Evolutionary conservation across 53 echinoderm and acorn worm species (phyloP), one percentile per base, ranked within the genome.

Genomic region (Arbacia lixula): DNA sequence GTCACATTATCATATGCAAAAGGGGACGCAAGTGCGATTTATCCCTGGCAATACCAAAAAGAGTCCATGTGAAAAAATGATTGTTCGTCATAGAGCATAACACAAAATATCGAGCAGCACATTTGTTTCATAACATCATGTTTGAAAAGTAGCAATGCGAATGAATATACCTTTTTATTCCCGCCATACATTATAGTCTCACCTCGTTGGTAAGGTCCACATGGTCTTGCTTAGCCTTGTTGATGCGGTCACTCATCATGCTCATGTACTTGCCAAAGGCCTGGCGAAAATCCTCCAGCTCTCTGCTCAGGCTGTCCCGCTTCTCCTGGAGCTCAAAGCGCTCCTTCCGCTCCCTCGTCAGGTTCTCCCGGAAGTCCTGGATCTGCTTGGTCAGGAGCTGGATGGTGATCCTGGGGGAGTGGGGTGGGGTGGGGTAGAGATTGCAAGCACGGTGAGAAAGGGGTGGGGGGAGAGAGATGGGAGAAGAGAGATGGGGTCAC

Each of bases 291-390:
- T 92, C 94, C 38, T 99, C 99, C 6, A 91, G 77, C 79, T 99
- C 92, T 62, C 92, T 66, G 9, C 90, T 90, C 41, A 92, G 71
- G 11, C 41, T 83, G 54, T 94, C 99, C 39, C 99, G 84, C 31
- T 99, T 92, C 77, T 94, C 94, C 66, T 99, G 99, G 20, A 99
- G 94, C 12, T 92, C 99, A 78, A 95, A 92, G 6, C 99, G 88
- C 54, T 99, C 99, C 52, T 99, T 99, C 11, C 94, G 76, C 60
- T 99, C 99, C 65, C 92, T 90, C 11, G 94, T 91, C 11, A 99
- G 91, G 29, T 86, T 90, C 33, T 90, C 82, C 68, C 94, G 85
- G 52, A 84, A 94, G 76, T 92, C 94, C 38, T 55, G 66, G 38
- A 99, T 99, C 72, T 90, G 76, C 60, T 99, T 99, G 29, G 92